A percentile compares a stretch with the other conserved stretches of the same genome.
These are phyloP conservation scores for Chaetogeoica ovagalla DNA, from an alignment of 2,888 invertebrate species.

Conservation along the genomic window DNA sequence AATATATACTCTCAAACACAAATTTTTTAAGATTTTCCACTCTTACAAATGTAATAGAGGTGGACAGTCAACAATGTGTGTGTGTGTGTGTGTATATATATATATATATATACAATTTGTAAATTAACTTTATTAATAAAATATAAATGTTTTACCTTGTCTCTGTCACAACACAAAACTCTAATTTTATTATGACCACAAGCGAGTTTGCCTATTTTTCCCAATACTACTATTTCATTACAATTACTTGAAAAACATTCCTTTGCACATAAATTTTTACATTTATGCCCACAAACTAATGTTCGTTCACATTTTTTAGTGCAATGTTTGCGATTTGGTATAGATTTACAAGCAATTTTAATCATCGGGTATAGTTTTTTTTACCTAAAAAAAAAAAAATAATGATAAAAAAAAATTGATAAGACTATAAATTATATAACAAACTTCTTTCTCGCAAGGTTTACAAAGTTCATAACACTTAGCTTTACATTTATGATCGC, in stretches of 20 bases:
- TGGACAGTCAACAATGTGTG: too few species aligned
- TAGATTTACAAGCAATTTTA: constrained; percentile 60
- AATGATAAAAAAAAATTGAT: not conserved
- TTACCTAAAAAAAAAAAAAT: constrained; percentile 31
- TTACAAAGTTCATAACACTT: constrained; percentile 63
- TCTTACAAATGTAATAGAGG: too few species aligned
- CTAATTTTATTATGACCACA: constrained; percentile 62
- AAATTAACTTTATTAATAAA: not conserved
- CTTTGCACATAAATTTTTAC: constrained; percentile 60
- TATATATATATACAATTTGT: too few species aligned
- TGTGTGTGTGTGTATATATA: too few species aligned
- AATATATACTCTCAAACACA: too few species aligned
- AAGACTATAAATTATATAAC: constrained; percentile 6
- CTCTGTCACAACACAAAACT: constrained; percentile 37
- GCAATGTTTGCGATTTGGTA: constrained; percentile 59
- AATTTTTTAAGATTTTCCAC: too few species aligned
- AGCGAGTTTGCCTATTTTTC: constrained; percentile 58
- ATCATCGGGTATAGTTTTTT: constrained; percentile 55
- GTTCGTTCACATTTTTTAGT: constrained; percentile 61
- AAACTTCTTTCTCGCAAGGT: constrained; percentile 61
- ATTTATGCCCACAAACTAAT: constrained; percentile 64
- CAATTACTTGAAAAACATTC: constrained; percentile 60
- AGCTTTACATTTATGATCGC: constrained; percentile 64
- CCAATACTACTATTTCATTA: constrained; percentile 57
- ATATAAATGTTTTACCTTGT: constrained; percentile 54